Conservation (phyloP, 2,888 invertebrate genomes). For the Trachelus tabidus region DNA sequence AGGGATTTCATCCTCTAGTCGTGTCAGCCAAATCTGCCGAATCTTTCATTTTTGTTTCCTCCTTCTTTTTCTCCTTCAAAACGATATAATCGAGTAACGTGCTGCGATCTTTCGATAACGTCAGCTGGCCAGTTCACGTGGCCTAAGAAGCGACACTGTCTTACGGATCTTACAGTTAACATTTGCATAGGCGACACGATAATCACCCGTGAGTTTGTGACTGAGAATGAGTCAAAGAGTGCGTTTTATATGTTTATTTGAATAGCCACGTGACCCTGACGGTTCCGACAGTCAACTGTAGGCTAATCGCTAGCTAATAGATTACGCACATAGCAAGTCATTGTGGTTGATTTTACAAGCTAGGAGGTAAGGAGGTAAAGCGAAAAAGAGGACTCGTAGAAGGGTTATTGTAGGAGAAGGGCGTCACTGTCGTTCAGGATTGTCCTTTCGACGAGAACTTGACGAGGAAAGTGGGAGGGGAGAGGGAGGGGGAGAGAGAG, state of each 20-base stretch:
- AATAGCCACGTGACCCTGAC: too few relatives aligned
- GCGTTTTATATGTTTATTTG: too few relatives aligned
- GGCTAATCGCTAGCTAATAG: conserved; percentile 21
- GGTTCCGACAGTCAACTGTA: background rate
- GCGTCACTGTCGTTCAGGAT: conserved; percentile 11
- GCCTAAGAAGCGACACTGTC: too few relatives aligned
- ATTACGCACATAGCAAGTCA: conserved; percentile 18
- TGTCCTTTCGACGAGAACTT: conserved; percentile 4
- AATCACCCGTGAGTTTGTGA: too few relatives aligned
- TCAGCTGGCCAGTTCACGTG: too few relatives aligned
- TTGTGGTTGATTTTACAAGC: conserved; percentile 18
- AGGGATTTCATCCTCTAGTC: background rate
- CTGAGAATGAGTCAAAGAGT: too few relatives aligned
- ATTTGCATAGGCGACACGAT: too few relatives aligned
- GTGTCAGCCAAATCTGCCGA: conserved; percentile 7
- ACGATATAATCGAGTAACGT: too few relatives aligned
- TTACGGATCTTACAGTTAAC: background rate
- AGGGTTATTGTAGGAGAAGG: too few relatives aligned
- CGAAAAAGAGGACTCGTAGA: background rate
- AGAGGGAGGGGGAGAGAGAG: background rate
- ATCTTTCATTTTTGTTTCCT: background rate
- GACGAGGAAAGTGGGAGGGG: conserved; percentile 8
- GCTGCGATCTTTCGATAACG: too few relatives aligned
- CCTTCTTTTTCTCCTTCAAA: conserved; percentile 20
- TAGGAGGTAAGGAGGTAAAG: conserved; percentile 10